These are phyloP conservation scores for Bostrychus sinensis DNA, from an alignment of 2,113 vertebrate species.

Conservation along the genomic window DNA sequence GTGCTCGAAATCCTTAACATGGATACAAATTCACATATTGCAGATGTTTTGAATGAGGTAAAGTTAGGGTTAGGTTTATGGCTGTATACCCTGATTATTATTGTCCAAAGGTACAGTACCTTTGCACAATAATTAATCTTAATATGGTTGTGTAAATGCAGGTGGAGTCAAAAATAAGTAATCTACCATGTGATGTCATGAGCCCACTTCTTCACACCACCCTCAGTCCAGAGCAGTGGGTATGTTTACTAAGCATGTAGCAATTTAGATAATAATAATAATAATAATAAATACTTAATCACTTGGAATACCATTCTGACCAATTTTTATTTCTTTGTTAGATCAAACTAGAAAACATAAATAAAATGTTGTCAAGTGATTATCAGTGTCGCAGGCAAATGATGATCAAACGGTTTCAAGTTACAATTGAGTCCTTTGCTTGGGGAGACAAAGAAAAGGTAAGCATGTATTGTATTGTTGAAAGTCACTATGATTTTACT, in stretches of 20 bases:
- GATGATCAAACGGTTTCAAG: slow-evolving; percentile 85
- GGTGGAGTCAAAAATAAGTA: slow-evolving; percentile 66
- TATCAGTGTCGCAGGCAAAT: slow-evolving; percentile 83
- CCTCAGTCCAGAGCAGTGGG: slow-evolving; percentile 82
- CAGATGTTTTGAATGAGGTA: slow-evolving; percentile 67
- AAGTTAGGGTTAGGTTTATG: slow-evolving; percentile 6
- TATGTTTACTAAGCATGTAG: slow-evolving; percentile 53
- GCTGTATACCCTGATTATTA: not conserved
- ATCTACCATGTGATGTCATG: slow-evolving; percentile 54
- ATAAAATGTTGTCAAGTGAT: slow-evolving; percentile 71
- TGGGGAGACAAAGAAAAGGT: slow-evolving; percentile 89
- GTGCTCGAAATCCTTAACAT: slow-evolving; percentile 69
- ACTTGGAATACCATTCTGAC: not conserved
- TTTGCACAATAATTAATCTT: no score
- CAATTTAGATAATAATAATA: no score
- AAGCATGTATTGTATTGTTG: not conserved
- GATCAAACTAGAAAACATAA: slow-evolving; percentile 74
- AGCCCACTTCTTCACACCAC: slow-evolving; percentile 75
- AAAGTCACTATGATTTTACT: not conserved
- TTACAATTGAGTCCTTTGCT: slow-evolving; percentile 86
- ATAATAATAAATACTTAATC: no score
- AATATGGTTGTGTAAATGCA: slow-evolving; percentile 33
- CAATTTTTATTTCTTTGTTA: slow-evolving; percentile 44
- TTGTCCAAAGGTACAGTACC: not conserved
- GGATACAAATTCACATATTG: slow-evolving; percentile 55